phyloP scores from a whole-genome alignment of 2,797 vertebrate species.

The Tenualosa ilisha region DNA sequence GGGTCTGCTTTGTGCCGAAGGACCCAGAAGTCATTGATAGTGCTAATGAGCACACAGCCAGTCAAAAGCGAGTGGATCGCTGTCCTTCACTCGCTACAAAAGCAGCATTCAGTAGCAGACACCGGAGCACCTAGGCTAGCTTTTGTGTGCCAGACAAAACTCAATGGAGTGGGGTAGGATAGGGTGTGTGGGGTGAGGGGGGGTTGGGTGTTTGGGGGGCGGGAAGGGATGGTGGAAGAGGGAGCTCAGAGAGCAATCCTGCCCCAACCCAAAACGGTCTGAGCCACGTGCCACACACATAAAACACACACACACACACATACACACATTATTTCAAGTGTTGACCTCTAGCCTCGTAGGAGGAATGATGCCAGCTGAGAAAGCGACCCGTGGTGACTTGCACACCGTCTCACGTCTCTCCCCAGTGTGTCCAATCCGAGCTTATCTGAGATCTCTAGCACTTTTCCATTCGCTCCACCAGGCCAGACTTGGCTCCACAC shows the following conservation, averaged over 20 bases:
- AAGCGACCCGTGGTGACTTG: slow-evolving; percentile 10
- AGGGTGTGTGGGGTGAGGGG: not conserved
- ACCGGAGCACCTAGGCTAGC: slow-evolving; percentile 11
- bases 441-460: not conserved
- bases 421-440: not conserved
- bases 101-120: slow-evolving; percentile 28
- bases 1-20: slow-evolving; percentile 12
- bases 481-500: not conserved
- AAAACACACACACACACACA: slow-evolving; percentile 2
- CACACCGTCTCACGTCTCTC: slow-evolving; percentile 4
- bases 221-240: not conserved
- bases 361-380: slow-evolving; percentile 34
- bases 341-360: slow-evolving; percentile 11
- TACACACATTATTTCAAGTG: not conserved
- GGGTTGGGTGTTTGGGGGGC: not conserved
- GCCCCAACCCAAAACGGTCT: slow-evolving; percentile 9
- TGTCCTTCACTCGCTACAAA: slow-evolving; percentile 29
- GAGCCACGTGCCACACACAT: slow-evolving; percentile 1
- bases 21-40: not conserved
- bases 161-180: not conserved
- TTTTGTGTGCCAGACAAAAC: slow-evolving; percentile 36
- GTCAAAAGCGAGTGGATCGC: not conserved
- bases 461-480: not conserved
- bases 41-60: slow-evolving; percentile 1
- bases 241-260: slow-evolving; percentile 29